Evolutionary conservation across 2,113 vertebrate genomes (phyloP), one percentile per base, ranked within the genome.

Genomic region (Cariama cristata): DNA sequence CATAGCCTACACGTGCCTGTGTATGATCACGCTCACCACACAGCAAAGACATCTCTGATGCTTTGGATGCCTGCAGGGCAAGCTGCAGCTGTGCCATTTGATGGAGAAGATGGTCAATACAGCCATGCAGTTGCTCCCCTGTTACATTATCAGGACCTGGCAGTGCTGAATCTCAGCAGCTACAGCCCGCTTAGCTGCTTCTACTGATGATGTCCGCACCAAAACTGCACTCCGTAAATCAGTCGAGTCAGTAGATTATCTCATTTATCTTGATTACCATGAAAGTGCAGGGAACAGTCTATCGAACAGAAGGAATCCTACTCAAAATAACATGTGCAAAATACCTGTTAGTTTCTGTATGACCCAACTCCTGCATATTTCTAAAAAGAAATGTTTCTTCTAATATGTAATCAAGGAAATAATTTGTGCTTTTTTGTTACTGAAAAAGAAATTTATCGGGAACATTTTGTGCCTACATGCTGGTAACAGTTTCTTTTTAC

Each of bases 321-420:
- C 79, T 87, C 49, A 85, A 75, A 96, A 64, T 56, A 96, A 27
- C 44, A 27, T 8, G 30, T 91, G 55, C 69, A 85, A 82, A 89
- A 92, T 22, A 23, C 33, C 26, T 24, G 5, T 45, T n/a, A 49
- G 58, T 68, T 92, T 92, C 45, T 83, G 45, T 38, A 24, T 64
- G 81, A 82, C 87, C 81, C 16, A 30, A 67, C 27, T 87, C 47
- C 52, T 45, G 56, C 69, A 38, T 71, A 42, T 84, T 93, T 84
- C 38, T 73, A 58, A 94, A 96, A 96, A 80, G 71, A 96, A 95
- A 91, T 90, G 58, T 95, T 97, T 95, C 69, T 92, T 82, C 45
- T 95, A 60, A 58, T 88, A 75, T 35, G 40, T 72, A 79, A 96
- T 95, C 74, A 88, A 88, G 81, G 84, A 97, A 95, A 94, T 96